Percentiles rank a stretch among this genome's conserved stretches.
Evolutionary conservation across 2,888 invertebrate genomes (phyloP).

Genomic region (Glyphotaelius pellucidus): DNA sequence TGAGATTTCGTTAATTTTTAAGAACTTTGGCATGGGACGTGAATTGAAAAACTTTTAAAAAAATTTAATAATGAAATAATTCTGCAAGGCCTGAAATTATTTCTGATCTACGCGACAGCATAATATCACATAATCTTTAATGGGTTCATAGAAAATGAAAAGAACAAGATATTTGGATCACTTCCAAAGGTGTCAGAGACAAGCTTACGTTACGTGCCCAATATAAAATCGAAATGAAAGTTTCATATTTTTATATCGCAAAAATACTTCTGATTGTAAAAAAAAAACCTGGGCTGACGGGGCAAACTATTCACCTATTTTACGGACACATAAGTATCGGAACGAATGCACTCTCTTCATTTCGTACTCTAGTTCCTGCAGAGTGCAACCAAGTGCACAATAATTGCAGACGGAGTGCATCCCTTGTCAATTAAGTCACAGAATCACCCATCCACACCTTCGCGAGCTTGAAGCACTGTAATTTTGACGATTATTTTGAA

Average conservation of each 20-base stretch:
- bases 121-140: neutral
- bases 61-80: conserved; percentile 12
- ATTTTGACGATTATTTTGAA: neutral
- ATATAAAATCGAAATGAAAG: conserved; percentile 38
- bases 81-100: conserved; percentile 8
- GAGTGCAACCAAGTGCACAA: conserved; percentile 21
- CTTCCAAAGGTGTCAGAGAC: conserved; percentile 52
- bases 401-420: conserved; percentile 23
- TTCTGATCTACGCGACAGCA: neutral
- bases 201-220: neutral
- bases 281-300: neutral
- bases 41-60: neutral
- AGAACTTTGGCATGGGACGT: neutral
- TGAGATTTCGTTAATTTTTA: neutral
- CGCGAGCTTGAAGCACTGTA: conserved; percentile 19
- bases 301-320: neutral
- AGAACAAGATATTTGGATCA: conserved; percentile 43
- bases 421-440: conserved; percentile 1
- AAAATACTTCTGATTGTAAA: neutral
- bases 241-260: neutral
- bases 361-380: neutral
- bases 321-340: neutral
- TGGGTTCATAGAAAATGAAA: conserved; percentile 11
- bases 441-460: conserved; percentile 3
- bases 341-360: neutral